Conservation (phyloP, 1,140 invertebrate species). For the Vanessa atalanta region DNA sequence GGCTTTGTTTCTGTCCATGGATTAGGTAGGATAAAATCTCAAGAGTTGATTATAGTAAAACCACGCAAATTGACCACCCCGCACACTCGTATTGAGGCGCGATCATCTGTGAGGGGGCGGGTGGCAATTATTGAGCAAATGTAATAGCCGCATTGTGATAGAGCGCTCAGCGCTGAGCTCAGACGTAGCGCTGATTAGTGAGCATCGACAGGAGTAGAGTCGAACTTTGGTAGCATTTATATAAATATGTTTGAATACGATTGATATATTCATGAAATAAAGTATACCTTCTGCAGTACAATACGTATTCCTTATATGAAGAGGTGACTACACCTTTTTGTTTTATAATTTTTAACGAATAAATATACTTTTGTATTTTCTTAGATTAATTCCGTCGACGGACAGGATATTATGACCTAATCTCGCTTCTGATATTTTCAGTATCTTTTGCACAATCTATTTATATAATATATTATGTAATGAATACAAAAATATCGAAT, state of each 20-base stretch:
- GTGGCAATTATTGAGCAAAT: conserved; percentile 77
- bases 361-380: too few relatives aligned
- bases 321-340: too few relatives aligned
- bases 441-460: too few relatives aligned
- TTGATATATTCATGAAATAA: too few relatives aligned
- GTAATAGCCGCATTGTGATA: conserved; percentile 78
- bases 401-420: too few relatives aligned
- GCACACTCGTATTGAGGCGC: conserved; percentile 46
- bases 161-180: conserved; percentile 59
- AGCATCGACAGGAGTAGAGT: conserved; percentile 45
- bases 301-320: too few relatives aligned
- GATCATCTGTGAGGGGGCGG: conserved; percentile 46
- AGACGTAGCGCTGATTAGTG: conserved; percentile 72
- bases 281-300: too few relatives aligned
- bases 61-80: conserved; percentile 46
- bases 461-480: too few relatives aligned
- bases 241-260: background rate
- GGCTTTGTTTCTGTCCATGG: background rate
- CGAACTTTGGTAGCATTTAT: conserved; percentile 11
- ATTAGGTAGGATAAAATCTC: conserved; percentile 2
- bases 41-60: conserved; percentile 36
- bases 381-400: too few relatives aligned
- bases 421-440: too few relatives aligned
- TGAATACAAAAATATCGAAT: too few relatives aligned
- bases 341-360: too few relatives aligned